Base-by-base conservation (phyloP, 2,888 invertebrate genomes). In the Lamellibrachia columna region DNA sequence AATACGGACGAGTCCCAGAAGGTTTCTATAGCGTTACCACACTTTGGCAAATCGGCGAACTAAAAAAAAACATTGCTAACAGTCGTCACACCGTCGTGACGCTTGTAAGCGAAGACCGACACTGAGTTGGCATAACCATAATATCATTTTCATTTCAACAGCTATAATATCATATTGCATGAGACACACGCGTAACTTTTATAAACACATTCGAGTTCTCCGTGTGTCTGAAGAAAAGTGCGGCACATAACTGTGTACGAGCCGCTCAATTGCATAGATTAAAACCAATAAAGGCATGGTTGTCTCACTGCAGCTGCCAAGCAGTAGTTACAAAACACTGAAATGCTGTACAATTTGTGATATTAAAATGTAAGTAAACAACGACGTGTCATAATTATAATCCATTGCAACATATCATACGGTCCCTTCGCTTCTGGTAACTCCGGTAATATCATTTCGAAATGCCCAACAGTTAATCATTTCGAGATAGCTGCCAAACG, bases 21-120 rank as follows among this genome's bases (percentile, higher is more conserved):
- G 75, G 22, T 2, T 75, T 22, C 75, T 75, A 75, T 4, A 11
- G 15, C 75, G 22, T 75, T 75, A 75, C 75, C 75, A 75, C 75
- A 75, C 75, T 75, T 75, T 75, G 75, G 75, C 75, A 75, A 75
- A 75, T 75, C n/a, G 75, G 75, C 75, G 75, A 75, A 75, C 75
- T 22, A 15, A 75, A 75, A 40, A 40, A 40, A 40, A 15, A 75
- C 75, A 22, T 22, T 22, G 75, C 75, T 15, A 75, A 75, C 75
- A 75, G 15, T 75, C n/a, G 22, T 75, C 22, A 75, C 22, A 3
- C 75, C n/a, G 75, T 58, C 58, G 8, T 40, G 40, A 40, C 58
- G 58, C 15, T 58, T 11, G 58, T 22, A 75, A 75, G 75, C 75
- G 15, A 75, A 75, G n/a, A 6, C 75, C 75, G 75, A 75, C n/a